Percentiles rank a stretch among this genome's conserved stretches.
These are phyloP conservation scores for Anastrepha obliqua DNA, from an alignment of 1,140 invertebrate species.

Conservation along the genomic window DNA sequence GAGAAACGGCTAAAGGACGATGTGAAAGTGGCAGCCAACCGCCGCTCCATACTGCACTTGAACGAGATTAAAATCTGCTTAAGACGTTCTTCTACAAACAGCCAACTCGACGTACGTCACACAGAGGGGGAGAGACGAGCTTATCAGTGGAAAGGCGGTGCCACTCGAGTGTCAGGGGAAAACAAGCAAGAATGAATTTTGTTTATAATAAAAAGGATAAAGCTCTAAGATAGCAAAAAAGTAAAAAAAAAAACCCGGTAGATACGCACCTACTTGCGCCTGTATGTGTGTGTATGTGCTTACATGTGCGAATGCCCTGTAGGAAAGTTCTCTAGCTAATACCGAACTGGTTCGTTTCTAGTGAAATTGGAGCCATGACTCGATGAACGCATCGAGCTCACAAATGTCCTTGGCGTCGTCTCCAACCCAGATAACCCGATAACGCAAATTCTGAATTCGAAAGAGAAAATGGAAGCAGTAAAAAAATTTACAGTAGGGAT, in stretches of 20 bases:
- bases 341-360: too few species aligned
- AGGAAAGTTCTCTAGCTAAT: neutral
- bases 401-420: too few species aligned
- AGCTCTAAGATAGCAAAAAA: neutral
- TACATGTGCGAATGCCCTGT: neutral
- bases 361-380: too few species aligned
- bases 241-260: neutral
- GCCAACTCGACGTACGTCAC: neutral
- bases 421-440: too few species aligned
- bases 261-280: neutral
- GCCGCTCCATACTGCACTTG: neutral
- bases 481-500: too few species aligned
- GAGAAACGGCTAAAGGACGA: neutral
- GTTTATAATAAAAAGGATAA: slow-evolving; percentile 44
- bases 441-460: too few species aligned
- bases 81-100: slow-evolving; percentile 63
- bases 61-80: slow-evolving; percentile 64
- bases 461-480: too few species aligned
- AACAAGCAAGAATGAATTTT: slow-evolving; percentile 8
- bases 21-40: slow-evolving; percentile 2
- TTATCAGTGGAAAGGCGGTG: neutral
- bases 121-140: neutral
- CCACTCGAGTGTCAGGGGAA: neutral
- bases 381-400: too few species aligned
- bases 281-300: neutral